phyloP scores from a whole-genome alignment of 2,888 invertebrate genomes.

The Emmelina monodactyla region DNA sequence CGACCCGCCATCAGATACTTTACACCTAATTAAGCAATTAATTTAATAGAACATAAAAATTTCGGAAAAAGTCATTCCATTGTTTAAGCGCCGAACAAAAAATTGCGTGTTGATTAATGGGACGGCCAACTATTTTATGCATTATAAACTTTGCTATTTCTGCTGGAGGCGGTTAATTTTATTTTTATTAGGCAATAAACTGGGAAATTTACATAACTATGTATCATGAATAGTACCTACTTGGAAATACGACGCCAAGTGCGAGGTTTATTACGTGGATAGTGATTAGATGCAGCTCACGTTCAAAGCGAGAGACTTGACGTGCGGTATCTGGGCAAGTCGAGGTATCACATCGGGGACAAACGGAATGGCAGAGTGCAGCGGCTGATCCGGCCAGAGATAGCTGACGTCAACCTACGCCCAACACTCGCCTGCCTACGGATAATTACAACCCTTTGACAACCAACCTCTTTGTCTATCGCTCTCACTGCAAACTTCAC shows the following conservation, averaged over 20 bases:
- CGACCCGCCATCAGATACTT: not conserved
- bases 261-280: no score
- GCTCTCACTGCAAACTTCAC: constrained; percentile 22
- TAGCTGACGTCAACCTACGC: constrained; percentile 57
- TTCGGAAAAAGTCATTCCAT: not conserved
- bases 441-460: constrained; percentile 60
- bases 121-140: not conserved
- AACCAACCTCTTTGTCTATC: constrained; percentile 37
- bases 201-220: no score
- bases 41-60: no score
- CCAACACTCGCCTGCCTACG: constrained; percentile 52
- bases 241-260: no score
- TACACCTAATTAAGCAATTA: not conserved
- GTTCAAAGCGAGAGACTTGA: constrained; percentile 53
- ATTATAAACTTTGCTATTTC: not conserved
- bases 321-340: constrained; percentile 58
- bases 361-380: constrained; percentile 63
- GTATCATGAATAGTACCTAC: no score
- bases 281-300: constrained; percentile 37
- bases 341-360: constrained; percentile 53
- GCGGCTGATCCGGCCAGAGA: constrained; percentile 59
- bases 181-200: no score
- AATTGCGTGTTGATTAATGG: not conserved
- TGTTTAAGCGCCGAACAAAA: not conserved
- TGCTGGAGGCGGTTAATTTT: not conserved